Conservation (phyloP, 2,113 vertebrate species). For the Lasiurus cinereus region DNA sequence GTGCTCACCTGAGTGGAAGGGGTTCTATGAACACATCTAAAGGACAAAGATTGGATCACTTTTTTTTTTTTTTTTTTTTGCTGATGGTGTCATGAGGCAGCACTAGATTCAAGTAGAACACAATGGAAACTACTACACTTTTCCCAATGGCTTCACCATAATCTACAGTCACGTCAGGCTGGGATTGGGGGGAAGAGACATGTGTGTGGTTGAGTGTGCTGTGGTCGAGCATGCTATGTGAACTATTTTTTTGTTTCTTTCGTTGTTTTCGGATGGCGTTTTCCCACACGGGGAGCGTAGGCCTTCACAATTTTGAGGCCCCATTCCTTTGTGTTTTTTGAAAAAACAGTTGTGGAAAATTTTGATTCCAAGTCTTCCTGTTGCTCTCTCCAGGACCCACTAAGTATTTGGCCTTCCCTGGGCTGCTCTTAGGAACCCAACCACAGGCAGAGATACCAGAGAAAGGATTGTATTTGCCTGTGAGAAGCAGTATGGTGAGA, state of each 20-base stretch:
- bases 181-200: not conserved
- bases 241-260: constrained; percentile 6
- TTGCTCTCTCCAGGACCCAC: not conserved
- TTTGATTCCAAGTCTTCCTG: constrained; percentile 50
- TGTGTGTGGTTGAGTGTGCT: constrained; percentile 19
- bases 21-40: not conserved
- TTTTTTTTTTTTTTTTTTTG: not conserved
- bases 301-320: constrained; percentile 30
- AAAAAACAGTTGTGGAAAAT: constrained; percentile 25
- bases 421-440: constrained; percentile 2
- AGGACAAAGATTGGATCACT: not conserved
- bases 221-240: not conserved
- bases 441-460: constrained; percentile 21
- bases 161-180: constrained; percentile 1
- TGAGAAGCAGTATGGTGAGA: constrained; percentile 40
- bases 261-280: not conserved
- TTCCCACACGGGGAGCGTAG: constrained; percentile 2
- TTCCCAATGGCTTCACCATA: not conserved
- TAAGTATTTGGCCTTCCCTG: constrained; percentile 24
- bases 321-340: not conserved
- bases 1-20: not conserved
- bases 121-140: constrained; percentile 23
- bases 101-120: not conserved
- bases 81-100: not conserved
- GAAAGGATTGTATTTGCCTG: not conserved